Base-by-base conservation (phyloP, 2,797 vertebrate genomes). In the Arremon aurantiirostris region DNA sequence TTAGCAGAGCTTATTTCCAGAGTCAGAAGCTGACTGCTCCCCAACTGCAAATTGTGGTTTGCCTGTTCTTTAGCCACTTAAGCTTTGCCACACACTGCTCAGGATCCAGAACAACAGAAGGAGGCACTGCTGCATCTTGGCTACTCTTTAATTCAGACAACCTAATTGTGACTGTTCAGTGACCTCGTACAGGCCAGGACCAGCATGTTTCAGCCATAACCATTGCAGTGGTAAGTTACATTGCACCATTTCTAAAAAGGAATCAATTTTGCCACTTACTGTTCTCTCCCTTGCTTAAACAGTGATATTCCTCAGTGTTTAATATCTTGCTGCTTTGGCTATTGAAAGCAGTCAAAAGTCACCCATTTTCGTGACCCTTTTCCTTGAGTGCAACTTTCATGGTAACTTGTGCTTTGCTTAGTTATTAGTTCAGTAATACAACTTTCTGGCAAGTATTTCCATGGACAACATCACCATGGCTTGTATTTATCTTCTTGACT, bases 401-500 rank as follows among this genome's bases (percentile, higher is more conserved):
- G 49, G 21, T 55, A 39, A 47, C 1, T 1, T 34, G 24, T 77
- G 47, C 44, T 92, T 89, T 76, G 49, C 78, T n/a, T 46, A 64
- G 37, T 42, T 77, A 34, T 72, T 28, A 46, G 17, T 65, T 57
- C 78, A 91, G 42, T 21, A 63, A 21, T 56, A 76, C 20, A 8
- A 32, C 28, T 83, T 91, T 60, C 89, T 87, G 81, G 22, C 52
- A 88, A 92, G 83, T 65, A 70, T 86, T 95, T 84, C 73, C 26
- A 30, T 52, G 46, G 64, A 59, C 64, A 92, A 9, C 53, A 49
- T 82, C 41, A 53, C 41, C 42, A 23, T 24, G 37, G 14, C 77
- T 86, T 92, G 34, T 78, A 57, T 86, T 94, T 77, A 39, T 94
- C 24, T 86, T 94, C 91, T 82, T 17, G 5, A 61, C 63, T 90